Conservation (phyloP, 2,797 vertebrate species). For the Pseudomugil gertrudae region DNA sequence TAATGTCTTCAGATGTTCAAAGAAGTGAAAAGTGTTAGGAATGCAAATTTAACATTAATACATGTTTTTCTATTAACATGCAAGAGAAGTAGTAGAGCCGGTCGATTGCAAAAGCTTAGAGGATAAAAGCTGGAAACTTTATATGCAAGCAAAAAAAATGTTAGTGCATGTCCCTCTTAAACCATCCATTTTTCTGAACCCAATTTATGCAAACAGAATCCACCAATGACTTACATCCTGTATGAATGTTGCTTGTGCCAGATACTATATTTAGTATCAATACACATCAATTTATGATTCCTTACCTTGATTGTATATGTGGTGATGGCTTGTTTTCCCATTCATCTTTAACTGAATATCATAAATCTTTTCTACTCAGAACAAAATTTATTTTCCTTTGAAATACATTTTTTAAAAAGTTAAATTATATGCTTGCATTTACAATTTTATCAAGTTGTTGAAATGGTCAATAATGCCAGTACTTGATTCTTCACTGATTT, state of each 20-base stretch:
- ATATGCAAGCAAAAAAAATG: conserved; percentile 3
- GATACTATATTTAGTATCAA: conserved; percentile 66
- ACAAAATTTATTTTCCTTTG: conserved; percentile 42
- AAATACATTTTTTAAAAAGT: conserved; percentile 56
- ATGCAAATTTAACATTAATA: conserved; percentile 3
- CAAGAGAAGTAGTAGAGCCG: conserved; percentile 8
- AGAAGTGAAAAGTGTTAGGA: conserved; percentile 23
- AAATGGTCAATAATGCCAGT: conserved; percentile 51
- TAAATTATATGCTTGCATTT: conserved; percentile 23
- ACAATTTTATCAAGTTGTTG: conserved; percentile 40
- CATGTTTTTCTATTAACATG: conserved; percentile 15
- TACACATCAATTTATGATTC: conserved; percentile 66
- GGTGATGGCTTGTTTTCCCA: conserved; percentile 27
- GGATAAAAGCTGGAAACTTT: not conserved
- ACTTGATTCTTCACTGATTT: conserved; percentile 29
- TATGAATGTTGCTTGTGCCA: conserved; percentile 32
- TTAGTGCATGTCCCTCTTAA: not conserved
- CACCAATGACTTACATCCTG: too few species aligned
- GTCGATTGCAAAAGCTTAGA: not conserved
- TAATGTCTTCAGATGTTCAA: conserved; percentile 53
- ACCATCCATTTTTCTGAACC: not conserved
- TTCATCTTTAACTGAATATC: conserved; percentile 29
- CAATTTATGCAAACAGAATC: not conserved
- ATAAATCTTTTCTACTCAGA: conserved; percentile 49
- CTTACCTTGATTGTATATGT: conserved; percentile 49